Conservation (phyloP, 1,140 invertebrate species). For the Mizuhopecten yessoensis region DNA sequence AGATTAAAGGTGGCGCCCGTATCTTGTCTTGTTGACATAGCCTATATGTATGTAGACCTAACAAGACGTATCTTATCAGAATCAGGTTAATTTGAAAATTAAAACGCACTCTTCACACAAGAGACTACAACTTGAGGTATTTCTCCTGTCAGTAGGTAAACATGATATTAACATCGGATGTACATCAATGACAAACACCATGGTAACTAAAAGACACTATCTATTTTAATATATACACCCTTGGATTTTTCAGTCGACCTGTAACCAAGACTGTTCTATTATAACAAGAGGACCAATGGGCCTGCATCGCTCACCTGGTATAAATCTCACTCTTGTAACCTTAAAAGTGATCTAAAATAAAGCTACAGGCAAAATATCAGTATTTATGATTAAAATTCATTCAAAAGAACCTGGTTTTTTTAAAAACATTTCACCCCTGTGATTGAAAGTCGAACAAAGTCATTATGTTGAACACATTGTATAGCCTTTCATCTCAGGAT, state of each 20-base stretch:
- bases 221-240: not conserved
- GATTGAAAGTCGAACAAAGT: no score
- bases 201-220: not conserved
- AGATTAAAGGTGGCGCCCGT: not conserved
- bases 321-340: no score
- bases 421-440: no score
- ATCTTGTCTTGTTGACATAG: not conserved
- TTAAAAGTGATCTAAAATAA: no score
- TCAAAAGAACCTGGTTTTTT: no score
- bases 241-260: not conserved
- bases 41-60: not conserved
- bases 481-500: no score
- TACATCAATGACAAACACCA: not conserved
- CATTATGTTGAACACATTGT: no score
- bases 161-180: not conserved
- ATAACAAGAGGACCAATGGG: no score
- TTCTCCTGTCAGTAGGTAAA: not conserved
- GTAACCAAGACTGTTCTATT: no score
- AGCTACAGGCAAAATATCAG: no score
- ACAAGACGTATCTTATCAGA: not conserved
- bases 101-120: slow-evolving; percentile 30
- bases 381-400: no score
- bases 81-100: slow-evolving; percentile 19
- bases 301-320: no score
- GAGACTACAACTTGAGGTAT: not conserved